Evolutionary conservation across 2,797 vertebrate genomes (phyloP), one percentile per base, ranked within the genome.

Genomic region (Sebastes hubbsi): DNA sequence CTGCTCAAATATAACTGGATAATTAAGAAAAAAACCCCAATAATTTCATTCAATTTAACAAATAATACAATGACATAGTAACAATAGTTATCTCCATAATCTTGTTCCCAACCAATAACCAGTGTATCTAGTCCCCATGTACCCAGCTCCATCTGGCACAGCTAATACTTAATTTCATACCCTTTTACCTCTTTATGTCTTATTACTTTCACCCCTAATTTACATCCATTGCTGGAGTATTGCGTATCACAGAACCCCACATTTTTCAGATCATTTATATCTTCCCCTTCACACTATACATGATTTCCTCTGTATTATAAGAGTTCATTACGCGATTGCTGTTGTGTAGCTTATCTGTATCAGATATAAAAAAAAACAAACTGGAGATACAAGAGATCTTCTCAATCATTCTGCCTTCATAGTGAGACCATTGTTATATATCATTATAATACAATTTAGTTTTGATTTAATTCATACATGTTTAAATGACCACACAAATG

Each of bases 11-110:
- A 52, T 52, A 52, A 20, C 49, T n/a, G 20, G 18, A 8, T 20
- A 52, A 52, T 52, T 52, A 2, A 46, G 14, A 46, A 46, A 16
- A 46, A 46, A 46, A 6, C 0, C 0, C 0, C 34, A 36, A 46
- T 42, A 46, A 46, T 46, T 46, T 46, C 16, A 46, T 46, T 46
- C 42, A 46, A 46, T 46, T 46, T 46, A 46, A 46, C 42, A 46
- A 46, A 46, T 46, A 46, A 46, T 52, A 52, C 49, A 52, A n/a
- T 52, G 49, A 52, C 49, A n/a, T 18, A 52, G 49, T 52, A 52
- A 46, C 42, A 46, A 46, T 18, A 46, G 42, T 46, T 46, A 46
- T 46, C 42, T 46, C 42, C 42, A 46, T 46, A 46, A 46, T 46
- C 42, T 6, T 46, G 42, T 18, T 46, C 42, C 42, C 16, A 46